Evolutionary conservation across 2,113 vertebrate genomes (phyloP), one percentile per base, ranked within the genome.

Genomic region (Stigmatopora nigra): DNA sequence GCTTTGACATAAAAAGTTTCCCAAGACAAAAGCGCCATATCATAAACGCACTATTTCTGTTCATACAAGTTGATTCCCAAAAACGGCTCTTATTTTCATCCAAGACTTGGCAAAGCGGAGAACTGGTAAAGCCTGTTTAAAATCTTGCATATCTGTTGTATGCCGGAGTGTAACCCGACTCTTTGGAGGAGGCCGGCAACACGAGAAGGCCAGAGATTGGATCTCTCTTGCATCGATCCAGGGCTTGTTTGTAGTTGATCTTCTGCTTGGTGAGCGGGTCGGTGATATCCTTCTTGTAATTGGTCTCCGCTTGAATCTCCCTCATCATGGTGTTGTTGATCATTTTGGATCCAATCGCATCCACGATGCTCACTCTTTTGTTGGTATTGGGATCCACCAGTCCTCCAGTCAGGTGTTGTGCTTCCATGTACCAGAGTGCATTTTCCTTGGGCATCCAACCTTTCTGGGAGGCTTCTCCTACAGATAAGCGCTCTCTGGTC

Each of bases 171-270:
- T 81, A 81, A 17, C 61, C 69, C 41, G 82, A 65, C 7, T 82
- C 82, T 76, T 77, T 86, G 52, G 88, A 94, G 0, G 84, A 47
- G 0, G 91, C 92, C 0, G 93, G 92, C 25, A 98, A 89, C 77
- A 98, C 90, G 9, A 91, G 90, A 46, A 97, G 84, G 66, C 95
- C 92, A 12, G 91, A 89, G 38, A 73, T 11, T 0, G 86, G 90
- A 82, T 98, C 95, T 75, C 56, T 92, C 75, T 86, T 90, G 81
- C 93, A 96, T 70, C 90, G 92, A 15, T 78, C 86, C 89, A 98
- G 90, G 70, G 95, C 94, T 67, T 98, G 94, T 78, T 94, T 95
- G 88, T 98, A 99, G 86, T 87, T 94, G 67, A 98, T 88, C 75
- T 90, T 92, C 86, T 96, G 92, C 75, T 95, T 94, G 64, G 91